Base-by-base conservation (phyloP, 2,888 invertebrate genomes). In the Epirrhoe alternata region DNA sequence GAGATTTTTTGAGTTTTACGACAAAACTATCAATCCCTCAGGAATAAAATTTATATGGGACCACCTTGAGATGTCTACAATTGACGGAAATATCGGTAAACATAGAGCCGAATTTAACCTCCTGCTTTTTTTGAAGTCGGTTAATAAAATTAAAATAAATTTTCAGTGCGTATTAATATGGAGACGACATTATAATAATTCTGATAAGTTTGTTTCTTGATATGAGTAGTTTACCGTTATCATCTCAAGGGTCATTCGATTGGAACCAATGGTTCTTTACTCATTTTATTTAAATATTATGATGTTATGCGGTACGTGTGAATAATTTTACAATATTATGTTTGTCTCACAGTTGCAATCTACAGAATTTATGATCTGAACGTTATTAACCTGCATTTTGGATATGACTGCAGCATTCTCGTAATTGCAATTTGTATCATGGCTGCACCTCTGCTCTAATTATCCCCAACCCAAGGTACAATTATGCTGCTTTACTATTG, bases 361-460 rank as follows among this genome's bases (percentile, higher is more conserved):
- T 62, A 47, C 12, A 47, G 17, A 67, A 67, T 67, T 63, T 67
- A 64, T 64, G 56, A 56, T 49, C 62, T 31, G 49, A 60, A 63
- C 60, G 63, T 56, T 64, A 56, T 52, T 60, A 61, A 42, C 50
- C 59, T 55, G 62, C 55, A 54, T 68, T 64, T 68, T 35, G 57
- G 64, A 16, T 64, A 61, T 24, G 54, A 50, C 57, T 68, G 61
- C 57, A 58, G 55, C 68, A 57, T 68, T 64, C 68, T 61, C 68
- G 64, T 68, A 64, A 61, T 64, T 61, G 64, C 68, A 68, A 61
- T 64, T 68, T 68, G 68, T 68, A 64, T 61, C 64, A 47, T 61
- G 58, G 58, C 17, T 33, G 56, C 57, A 68, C 53, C 64, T 68
- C 64, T 12, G 53, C 53, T 61, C 61, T 51, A 63, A 67, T 64